A percentile compares a stretch with the other conserved stretches of the same genome.
Conservation (phyloP, 2,113 vertebrate species). For the Malurus cyaneus region DNA sequence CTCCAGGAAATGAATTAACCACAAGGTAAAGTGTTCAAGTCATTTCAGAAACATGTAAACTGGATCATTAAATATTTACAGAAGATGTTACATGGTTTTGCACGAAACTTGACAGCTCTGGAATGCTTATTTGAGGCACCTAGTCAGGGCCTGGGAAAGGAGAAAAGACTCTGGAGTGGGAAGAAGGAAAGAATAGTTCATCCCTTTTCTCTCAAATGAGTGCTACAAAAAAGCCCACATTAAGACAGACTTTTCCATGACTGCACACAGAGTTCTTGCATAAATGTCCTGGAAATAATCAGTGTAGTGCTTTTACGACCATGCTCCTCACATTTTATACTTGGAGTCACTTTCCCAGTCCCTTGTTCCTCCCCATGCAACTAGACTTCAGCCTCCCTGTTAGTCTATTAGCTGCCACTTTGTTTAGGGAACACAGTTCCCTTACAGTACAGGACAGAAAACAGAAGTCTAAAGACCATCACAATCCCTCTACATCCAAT, state of each 20-base stretch:
- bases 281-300: not conserved
- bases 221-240: not conserved
- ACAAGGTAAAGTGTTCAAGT: not conserved
- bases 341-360: not conserved
- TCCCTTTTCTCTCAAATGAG: not conserved
- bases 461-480: not conserved
- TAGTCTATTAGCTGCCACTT: not conserved
- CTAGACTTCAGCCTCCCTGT: not conserved
- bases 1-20: not conserved
- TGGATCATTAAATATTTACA: slow-evolving; percentile 41
- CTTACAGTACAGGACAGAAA: not conserved
- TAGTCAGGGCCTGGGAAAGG: not conserved
- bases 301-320: not conserved
- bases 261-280: not conserved
- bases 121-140: not conserved
- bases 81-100: not conserved
- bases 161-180: not conserved
- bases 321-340: not conserved
- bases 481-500: not conserved
- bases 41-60: not conserved
- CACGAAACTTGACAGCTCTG: not conserved
- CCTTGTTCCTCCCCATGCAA: too few species aligned
- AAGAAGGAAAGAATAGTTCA: slow-evolving; percentile 30
- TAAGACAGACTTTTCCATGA: not conserved
- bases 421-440: not conserved